These are phyloP conservation scores for Aegithalos caudatus DNA, from an alignment of 2,113 vertebrate species.

Conservation along the genomic window DNA sequence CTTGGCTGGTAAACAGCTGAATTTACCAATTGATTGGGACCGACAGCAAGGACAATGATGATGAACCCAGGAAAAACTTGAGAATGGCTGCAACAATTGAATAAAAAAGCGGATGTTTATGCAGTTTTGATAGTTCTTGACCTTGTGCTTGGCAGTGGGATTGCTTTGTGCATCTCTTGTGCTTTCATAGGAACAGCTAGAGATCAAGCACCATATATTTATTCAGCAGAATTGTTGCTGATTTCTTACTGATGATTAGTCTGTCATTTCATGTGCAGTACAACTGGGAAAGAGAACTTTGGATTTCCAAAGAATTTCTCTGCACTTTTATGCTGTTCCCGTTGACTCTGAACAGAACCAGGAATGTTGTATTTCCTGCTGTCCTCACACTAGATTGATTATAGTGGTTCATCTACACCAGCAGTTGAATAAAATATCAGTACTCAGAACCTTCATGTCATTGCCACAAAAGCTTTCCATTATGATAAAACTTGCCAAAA, in stretches of 20 bases:
- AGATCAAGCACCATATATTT: constrained; percentile 78
- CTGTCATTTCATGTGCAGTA: constrained; percentile 73
- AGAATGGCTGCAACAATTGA: neutral
- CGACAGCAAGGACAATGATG: neutral
- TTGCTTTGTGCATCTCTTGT: constrained; percentile 78
- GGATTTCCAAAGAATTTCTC: constrained; percentile 24
- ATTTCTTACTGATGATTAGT: constrained; percentile 78
- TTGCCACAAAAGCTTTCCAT: neutral
- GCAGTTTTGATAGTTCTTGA: neutral
- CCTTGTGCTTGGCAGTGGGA: constrained; percentile 67
- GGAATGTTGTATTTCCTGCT: constrained; percentile 77
- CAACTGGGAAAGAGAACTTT: constrained; percentile 49
- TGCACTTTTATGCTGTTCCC: constrained; percentile 76
- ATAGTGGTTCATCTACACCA: constrained; percentile 75
- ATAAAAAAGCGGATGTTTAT: neutral
- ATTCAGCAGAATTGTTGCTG: constrained; percentile 79
- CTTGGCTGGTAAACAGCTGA: neutral
- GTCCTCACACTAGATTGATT: constrained; percentile 76
- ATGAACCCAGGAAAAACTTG: neutral
- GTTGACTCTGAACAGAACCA: constrained; percentile 75
- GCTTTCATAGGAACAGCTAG: constrained; percentile 78
- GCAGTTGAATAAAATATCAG: constrained; percentile 56
- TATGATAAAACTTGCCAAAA: constrained; percentile 59
- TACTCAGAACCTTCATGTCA: neutral
- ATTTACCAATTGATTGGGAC: neutral